phyloP scores from a whole-genome alignment of 2,797 vertebrate genomes.

The Fistularia commersonii region DNA sequence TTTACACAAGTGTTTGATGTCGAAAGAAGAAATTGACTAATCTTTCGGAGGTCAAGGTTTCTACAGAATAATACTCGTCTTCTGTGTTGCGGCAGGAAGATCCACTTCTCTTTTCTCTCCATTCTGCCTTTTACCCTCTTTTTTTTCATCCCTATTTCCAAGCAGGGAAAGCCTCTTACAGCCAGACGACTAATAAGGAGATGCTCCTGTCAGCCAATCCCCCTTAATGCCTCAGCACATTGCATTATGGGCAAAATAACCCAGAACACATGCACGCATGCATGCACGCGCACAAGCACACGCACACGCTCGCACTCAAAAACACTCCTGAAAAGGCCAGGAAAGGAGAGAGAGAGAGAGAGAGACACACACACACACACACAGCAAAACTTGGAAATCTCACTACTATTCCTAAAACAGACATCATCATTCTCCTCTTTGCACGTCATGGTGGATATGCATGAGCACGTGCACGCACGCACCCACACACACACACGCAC shows the following conservation, averaged over 20 bases:
- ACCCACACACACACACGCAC: no score
- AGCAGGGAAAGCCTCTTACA: conserved; percentile 71
- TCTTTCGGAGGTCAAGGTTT: conserved; percentile 23
- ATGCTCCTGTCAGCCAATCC: conserved; percentile 63
- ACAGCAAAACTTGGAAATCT: neutral
- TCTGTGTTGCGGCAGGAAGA: conserved; percentile 12
- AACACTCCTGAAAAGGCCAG: conserved; percentile 63
- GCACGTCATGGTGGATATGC: no score
- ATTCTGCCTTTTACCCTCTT: conserved; percentile 29
- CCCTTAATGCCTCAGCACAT: conserved; percentile 63
- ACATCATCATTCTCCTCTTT: no score
- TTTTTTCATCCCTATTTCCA: conserved; percentile 41
- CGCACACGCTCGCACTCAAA: conserved; percentile 14
- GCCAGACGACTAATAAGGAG: conserved; percentile 75
- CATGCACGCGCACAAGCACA: conserved; percentile 10
- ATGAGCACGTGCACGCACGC: no score
- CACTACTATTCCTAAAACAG: no score
- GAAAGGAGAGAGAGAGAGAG: conserved; percentile 33
- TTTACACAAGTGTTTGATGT: conserved; percentile 4
- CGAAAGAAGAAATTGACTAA: conserved; percentile 39
- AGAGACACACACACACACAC: conserved; percentile 34
- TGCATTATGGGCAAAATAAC: conserved; percentile 65
- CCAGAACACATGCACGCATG: conserved; percentile 23
- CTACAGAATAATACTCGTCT: conserved; percentile 28
- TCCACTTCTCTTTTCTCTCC: conserved; percentile 36